Evolutionary conservation across 1,140 invertebrate genomes (phyloP), one percentile per base, ranked within the genome.

Genomic region (Heliconius hermathena): DNA sequence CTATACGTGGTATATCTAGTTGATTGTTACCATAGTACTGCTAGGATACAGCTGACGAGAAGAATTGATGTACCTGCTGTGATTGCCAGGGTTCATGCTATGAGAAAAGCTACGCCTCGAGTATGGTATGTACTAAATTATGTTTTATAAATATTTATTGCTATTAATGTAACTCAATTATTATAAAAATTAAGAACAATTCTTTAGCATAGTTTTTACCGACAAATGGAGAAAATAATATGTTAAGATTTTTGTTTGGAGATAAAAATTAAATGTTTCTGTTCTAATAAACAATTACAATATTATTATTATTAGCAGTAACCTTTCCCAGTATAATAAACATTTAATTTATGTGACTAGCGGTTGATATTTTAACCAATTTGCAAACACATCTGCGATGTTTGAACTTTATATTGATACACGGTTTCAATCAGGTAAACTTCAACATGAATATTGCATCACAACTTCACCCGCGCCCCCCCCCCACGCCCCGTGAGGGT

Each of bases 1-100:
- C 95, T 98, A 16, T 98, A 98, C 92, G 91, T 98, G 71, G 96
- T 98, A 9, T 98, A 98, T 91, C 93, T 98, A 83, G 97, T 98
- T 74, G 98, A 98, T 90, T 98, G 97, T 87, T 98, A 97, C 94
- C 97, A 98, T 86, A 97, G 95, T 82, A 97, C 94, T 79, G 97
- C 95, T 83, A 96, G 96, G 90, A 95, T 96, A 77, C 95, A 96
- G 84, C 89, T 96, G 11, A 90, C 95, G 3, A 96, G 96, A 81
- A 95, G 96, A 66, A 96, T 96, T 54, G 96, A 96, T 82, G 96
- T 97, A 4, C 95, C 95, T 9, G 95, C 96, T 5, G 96, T 97
- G 29, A 95, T 97, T 74, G 95, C 97, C 13, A 96, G 96, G 87
- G 95, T 98, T 20, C 94, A 96, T 73, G 95, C 96, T 73, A 96